Evolutionary conservation across 2,113 vertebrate genomes (phyloP).

Genomic region (Menura novaehollandiae): DNA sequence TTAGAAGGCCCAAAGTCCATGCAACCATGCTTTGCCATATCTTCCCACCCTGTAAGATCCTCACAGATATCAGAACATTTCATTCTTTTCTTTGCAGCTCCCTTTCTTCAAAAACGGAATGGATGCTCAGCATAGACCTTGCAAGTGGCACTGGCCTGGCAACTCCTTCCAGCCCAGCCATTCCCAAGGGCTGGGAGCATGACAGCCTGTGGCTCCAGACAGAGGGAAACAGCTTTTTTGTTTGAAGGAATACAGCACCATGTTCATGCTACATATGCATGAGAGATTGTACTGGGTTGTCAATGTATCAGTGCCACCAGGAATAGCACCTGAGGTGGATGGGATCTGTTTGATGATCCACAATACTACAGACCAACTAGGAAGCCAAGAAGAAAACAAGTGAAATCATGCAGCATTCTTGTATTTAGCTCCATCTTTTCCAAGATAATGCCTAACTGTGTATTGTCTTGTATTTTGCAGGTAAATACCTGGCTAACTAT

Average conservation of each 20-base stretch:
- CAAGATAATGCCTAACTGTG: background rate
- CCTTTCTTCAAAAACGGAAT: background rate
- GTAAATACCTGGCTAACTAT: background rate
- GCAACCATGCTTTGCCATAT: background rate
- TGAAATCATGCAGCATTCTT: background rate
- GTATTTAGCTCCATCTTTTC: background rate
- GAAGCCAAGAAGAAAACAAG: background rate
- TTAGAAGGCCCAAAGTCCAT: background rate
- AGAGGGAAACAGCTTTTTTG: background rate
- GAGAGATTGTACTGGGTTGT: background rate
- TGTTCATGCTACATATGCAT: background rate
- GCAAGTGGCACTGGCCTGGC: fast-evolving
- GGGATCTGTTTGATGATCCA: background rate
- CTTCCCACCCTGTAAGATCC: background rate
- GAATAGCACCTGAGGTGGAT: background rate
- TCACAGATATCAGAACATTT: background rate
- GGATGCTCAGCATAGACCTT: background rate
- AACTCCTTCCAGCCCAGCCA: background rate
- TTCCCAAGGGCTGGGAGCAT: background rate
- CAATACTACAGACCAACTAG: background rate
- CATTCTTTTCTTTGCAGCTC: background rate
- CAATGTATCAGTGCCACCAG: background rate
- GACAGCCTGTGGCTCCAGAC: background rate
- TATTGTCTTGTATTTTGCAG: background rate
- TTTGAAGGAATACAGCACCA: background rate